Conservation (phyloP, 2,888 invertebrate species). For the Stenodema calcarata region DNA sequence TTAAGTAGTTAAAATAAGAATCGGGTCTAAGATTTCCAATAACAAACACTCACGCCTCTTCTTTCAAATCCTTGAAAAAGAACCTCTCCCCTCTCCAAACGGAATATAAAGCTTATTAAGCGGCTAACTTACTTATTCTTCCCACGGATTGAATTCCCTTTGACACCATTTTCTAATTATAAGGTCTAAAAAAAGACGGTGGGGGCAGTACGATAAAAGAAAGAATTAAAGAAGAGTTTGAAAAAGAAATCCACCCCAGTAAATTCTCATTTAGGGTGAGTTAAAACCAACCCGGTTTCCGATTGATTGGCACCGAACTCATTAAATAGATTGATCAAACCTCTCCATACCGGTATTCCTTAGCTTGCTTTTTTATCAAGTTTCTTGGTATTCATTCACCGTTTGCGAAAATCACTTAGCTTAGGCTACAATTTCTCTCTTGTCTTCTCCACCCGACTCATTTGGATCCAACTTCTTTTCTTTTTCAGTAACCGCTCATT, state of each 20-base stretch:
- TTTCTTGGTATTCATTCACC: not conserved
- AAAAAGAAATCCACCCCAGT: not conserved
- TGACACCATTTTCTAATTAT: not conserved
- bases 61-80: not conserved
- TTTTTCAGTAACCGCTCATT: not conserved
- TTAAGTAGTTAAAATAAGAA: too few relatives aligned
- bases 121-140: not conserved
- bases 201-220: not conserved
- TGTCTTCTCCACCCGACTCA: not conserved
- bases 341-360: not conserved
- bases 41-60: not conserved
- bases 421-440: not conserved
- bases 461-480: not conserved
- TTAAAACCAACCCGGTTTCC: not conserved
- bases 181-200: not conserved
- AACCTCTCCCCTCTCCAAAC: not conserved
- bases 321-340: not conserved
- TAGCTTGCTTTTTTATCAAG: not conserved
- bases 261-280: not conserved
- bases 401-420: not conserved
- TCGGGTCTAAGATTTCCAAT: not conserved
- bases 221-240: not conserved
- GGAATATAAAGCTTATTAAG: not conserved
- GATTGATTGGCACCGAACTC: not conserved
- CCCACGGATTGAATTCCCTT: not conserved